Evolutionary conservation across 2,797 vertebrate genomes (phyloP), one percentile per base, ranked within the genome.

Genomic region (Enteromius treurensis): DNA sequence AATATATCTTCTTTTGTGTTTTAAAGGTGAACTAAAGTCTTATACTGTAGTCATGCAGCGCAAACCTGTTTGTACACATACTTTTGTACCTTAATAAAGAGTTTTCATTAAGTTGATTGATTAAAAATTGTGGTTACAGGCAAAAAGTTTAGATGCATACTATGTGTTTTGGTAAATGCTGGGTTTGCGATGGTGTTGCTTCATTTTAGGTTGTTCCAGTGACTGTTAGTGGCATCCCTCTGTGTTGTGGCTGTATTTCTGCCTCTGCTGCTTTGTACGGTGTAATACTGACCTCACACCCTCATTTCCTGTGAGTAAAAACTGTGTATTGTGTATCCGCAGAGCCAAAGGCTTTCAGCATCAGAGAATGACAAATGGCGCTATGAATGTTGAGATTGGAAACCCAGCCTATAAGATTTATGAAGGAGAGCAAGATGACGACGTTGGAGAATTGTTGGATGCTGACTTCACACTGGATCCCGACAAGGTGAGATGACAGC

Each of bases 381-480:
- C 97, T 88, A 96, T 99, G 93, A 99, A 98, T 75, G 97, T 99
- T 62, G 98, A 99, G 94, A 99, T 99, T 7, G 98, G 98, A 77
- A 99, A 99, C 90, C 98, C 98, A 0, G 97, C 98, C 4, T 99
- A 99, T 89, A 99, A 98, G 90, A 98, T 99, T 94, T 99, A 99
- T 86, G 98, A 99, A 87, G 96, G 97, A 14, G 97, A 97, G 83
- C 97, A 96, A 14, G 96, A 97, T 37, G 95, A 94, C 0, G 97
- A 98, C 69, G 94, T 91, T 0, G 97, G 97, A 85, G 95, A 97
- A 87, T 94, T 98, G 88, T 92, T 98, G 73, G 95, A 97, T 55
- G 94, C 97, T 69, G 95, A 97, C 90, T 99, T 99, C 89, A 96
- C 96, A 45, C 92, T 98, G 88, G 97, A 98, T 90, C 94, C 97